Base-by-base conservation (phyloP, 2,888 invertebrate genomes). In the Dasypogon diadema region DNA sequence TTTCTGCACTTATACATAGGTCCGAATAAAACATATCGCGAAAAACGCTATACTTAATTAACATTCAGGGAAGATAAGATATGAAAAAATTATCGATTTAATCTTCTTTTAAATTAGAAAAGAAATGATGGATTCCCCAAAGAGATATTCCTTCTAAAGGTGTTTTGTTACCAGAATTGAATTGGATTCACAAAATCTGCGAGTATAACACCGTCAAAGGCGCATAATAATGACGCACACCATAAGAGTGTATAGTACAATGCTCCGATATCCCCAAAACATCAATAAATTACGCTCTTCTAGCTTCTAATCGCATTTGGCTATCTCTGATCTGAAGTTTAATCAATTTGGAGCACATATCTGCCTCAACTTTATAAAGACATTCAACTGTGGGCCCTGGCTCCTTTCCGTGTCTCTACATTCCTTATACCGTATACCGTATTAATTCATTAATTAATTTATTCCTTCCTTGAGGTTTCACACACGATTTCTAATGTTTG, bases 291-390 rank as follows among this genome's bases (percentile, higher is more conserved):
- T 65, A 77, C 68, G 68, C 75, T 73, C 75, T 74, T 56, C 74
- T 22, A 75, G 74, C 60, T 75, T 74, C 60, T 75, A 77, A 77
- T 77, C 75, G 77, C 72, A 77, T 77, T 77, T 74, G 68, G 74
- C 74, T 75, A 77, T 77, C 77, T 75, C 34, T 51, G 75, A 77
- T 75, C 75, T 74, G 42, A 74, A 77, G 77, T 77, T 77, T 77
- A 77, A 77, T 77, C 77, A 77, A 77, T 77, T 77, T 77, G 75
- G 77, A 77, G 77, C 74, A 75, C 74, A 75, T 72, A 70, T 74
- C 74, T 42, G 74, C 24, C 34, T 18, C 54, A 34, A 37, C 46
- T 77, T 70, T 58, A 74, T 74, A 68, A 76, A 76, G 77, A 70
- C 70, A 42, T 75, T 75, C 70, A 24, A 68, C 74, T 70, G 16